phyloP scores from a whole-genome alignment of 1,140 invertebrate genomes.

The Ceratina calcarata region DNA sequence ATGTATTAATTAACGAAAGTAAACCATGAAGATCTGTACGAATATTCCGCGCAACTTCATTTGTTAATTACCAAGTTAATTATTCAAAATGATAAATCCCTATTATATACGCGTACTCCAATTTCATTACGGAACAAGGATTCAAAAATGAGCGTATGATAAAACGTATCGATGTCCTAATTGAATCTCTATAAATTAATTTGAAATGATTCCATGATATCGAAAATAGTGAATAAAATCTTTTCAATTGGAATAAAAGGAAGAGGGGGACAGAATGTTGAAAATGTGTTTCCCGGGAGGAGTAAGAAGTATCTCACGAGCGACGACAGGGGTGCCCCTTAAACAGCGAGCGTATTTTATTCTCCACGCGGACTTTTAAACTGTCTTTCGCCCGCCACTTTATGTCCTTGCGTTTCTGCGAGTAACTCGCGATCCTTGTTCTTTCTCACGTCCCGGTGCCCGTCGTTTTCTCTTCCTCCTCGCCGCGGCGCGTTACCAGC shows the following conservation, averaged over 20 bases:
- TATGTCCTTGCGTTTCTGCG: conserved; percentile 21
- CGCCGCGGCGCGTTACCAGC: neutral
- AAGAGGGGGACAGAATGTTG: neutral
- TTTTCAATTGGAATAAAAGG: neutral
- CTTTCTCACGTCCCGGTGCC: neutral
- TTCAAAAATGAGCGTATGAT: too few species aligned
- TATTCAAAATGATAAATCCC: too few species aligned
- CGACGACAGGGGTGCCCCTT: neutral
- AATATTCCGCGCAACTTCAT: too few species aligned
- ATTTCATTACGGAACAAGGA: too few species aligned
- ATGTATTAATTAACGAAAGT: too few species aligned
- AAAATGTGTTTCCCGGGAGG: neutral
- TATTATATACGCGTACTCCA: too few species aligned
- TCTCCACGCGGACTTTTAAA: neutral
- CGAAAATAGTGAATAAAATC: neutral
- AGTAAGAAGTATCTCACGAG: neutral
- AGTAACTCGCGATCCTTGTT: neutral
- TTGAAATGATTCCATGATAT: too few species aligned
- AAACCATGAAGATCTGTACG: too few species aligned
- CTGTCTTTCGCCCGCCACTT: conserved; percentile 19
- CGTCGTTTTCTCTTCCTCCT: neutral
- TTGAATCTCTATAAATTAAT: too few species aligned
- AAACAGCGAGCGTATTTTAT: conserved; percentile 1
- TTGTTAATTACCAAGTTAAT: too few species aligned
- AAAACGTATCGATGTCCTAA: too few species aligned